Conservation (phyloP, 1,140 invertebrate genomes). For the Lordiphosa collinella region DNA sequence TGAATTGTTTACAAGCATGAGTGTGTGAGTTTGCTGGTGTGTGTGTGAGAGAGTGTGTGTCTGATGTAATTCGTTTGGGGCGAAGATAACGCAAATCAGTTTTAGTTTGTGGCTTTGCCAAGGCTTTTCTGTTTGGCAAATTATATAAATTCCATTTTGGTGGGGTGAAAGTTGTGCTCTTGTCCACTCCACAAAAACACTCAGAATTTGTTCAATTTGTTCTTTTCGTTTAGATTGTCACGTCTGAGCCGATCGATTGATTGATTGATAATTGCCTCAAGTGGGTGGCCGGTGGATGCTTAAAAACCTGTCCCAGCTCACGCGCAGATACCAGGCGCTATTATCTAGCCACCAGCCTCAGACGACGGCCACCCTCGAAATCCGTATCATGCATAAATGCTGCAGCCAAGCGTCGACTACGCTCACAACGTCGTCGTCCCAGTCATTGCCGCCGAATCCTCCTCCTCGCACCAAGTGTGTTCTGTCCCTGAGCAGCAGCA, state of each 20-base stretch:
- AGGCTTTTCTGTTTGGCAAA: neutral
- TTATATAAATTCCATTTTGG: neutral
- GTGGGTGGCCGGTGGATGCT: constrained; percentile 1
- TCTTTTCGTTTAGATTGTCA: constrained; percentile 1
- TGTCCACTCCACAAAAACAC: neutral
- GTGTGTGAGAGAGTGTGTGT: neutral
- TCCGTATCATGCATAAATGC: constrained; percentile 29
- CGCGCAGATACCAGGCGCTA: constrained; percentile 2
- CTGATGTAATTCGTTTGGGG: neutral
- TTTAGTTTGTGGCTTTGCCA: constrained; percentile 6
- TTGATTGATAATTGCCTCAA: neutral
- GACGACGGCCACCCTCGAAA: neutral
- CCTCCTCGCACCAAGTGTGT: constrained; percentile 6
- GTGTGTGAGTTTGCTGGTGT: neutral
- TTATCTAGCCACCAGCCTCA: neutral
- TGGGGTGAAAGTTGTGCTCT: neutral
- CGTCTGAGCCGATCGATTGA: neutral
- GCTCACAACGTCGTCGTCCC: constrained; percentile 17
- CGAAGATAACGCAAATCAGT: constrained; percentile 1
- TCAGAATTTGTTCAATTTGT: neutral
- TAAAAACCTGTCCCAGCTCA: constrained; percentile 1
- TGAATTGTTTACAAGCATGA: too few relatives aligned
- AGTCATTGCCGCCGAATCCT: constrained; percentile 1
- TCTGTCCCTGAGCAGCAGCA: neutral
- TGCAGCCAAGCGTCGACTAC: constrained; percentile 18